phyloP scores from a whole-genome alignment of 2,797 vertebrate genomes.

The Leucoraja ocellata region DNA sequence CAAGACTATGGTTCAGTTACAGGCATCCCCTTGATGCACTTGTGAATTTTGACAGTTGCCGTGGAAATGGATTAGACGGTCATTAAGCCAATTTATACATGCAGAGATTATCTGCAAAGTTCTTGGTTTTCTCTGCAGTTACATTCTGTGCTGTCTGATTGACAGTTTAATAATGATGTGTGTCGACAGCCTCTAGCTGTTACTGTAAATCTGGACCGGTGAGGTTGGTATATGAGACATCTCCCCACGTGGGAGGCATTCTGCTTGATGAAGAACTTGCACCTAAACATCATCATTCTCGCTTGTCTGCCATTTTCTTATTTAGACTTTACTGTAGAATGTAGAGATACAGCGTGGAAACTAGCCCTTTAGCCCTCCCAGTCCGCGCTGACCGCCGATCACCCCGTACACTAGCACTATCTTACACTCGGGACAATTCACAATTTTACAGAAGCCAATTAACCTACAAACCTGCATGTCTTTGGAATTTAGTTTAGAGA shows the following conservation, averaged over 20 bases:
- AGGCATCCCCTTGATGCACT: neutral
- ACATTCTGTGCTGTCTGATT: neutral
- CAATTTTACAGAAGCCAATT: no score
- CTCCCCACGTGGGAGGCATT: neutral
- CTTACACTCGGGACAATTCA: no score
- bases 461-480: no score
- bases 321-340: neutral
- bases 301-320: neutral
- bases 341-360: no score
- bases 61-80: neutral
- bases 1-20: neutral
- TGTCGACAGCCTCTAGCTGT: neutral
- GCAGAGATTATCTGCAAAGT: neutral
- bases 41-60: neutral
- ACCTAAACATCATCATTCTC: neutral
- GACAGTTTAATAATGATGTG: neutral
- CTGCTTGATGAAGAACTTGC: neutral
- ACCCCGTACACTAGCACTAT: no score
- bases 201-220: neutral
- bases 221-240: neutral
- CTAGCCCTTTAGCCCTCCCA: no score
- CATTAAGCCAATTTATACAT: neutral
- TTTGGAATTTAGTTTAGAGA: no score
- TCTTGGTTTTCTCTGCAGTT: neutral
- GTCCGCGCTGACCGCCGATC: no score